Evolutionary conservation across 2,888 invertebrate genomes (phyloP), one percentile per base, ranked within the genome.

Genomic region (Drosophila meridiana): DNA sequence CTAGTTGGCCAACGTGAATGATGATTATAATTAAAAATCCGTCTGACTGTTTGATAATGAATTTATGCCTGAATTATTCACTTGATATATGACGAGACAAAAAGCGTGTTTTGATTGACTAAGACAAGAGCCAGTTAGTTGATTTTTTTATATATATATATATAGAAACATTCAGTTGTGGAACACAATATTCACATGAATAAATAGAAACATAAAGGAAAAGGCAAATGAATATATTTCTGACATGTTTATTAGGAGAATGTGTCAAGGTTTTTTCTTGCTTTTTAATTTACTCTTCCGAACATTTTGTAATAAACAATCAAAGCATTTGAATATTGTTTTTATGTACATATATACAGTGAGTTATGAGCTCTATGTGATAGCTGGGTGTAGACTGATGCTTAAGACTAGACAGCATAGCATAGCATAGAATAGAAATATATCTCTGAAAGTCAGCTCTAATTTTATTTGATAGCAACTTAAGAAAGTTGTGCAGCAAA

Each of bases 21-120:
- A 85, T 85, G 84, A 68, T 48, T 60, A 71, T 77, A 89, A 89
- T 89, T 85, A 85, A 85, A 85, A 73, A 38, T 55, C 9, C 42
- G 40, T 40, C 48, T 50, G 32, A n/a, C 14, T 52, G 34, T 63
- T 30, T 48, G 56, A 30, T 56, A 63, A 63, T 83, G 76, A 80
- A 67, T 65, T 65, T 73, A 80, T 80, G 80, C 34, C 38, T 65
- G 65, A 80, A 76, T 83, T 80, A 82, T 80, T 67, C 72, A 64
- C 78, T 65, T 69, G 67, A 76, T 66, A 79, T 68, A 66, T 64
- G 73, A 68, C 42, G 42, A 20, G 30, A 14, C 63, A 62, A 50
- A 63, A 77, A 77, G 72, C 78, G 77, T 78, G 78, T 80, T 76
- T 67, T 72, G 77, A 80, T 80, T 80, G 58, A 43, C 45, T 32